Evolutionary conservation across 1,140 invertebrate species (phyloP), one percentile per base, ranked within the genome.

Genomic region (Sycobia sp.): DNA sequence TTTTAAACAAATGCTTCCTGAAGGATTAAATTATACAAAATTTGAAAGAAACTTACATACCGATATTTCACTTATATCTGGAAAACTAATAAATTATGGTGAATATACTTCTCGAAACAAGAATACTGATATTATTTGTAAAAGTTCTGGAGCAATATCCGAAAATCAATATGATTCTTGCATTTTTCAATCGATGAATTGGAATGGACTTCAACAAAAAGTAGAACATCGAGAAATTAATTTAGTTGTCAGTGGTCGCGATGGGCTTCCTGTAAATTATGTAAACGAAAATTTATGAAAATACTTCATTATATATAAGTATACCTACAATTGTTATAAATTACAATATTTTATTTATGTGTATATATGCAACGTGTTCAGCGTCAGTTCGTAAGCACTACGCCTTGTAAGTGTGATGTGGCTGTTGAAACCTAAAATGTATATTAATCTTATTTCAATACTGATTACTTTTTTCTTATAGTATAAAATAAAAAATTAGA

Each of bases 131-230:
- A 41, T 84, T 39, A 67, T 70, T 49, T 54, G 75, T 25, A 78
- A 76, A 74, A 65, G 55, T 38, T 68, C 71, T 57, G 79, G 77
- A 43, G 73, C 80, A 18, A 56, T 86, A 44, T 79, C 77, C 3
- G 82, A 81, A 64, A 79, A 84, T 75, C 69, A 77, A 85, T 62
- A 84, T 72, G 83, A 85, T 67, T 74, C 83, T 74, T 75, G 84
- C 78, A 83, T 85, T 66, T 82, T 91, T 10, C 77, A 85, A 59
- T 82, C 86, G 41, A 83, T 89, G 74, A 84, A 85, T 4, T 93
- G 90, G 90, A 86, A 85, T 68, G 91, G 91, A 3, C 77, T 92
- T 36, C 88, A 92, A 71, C 89, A 89, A 69, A 86, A 86, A 65
- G 73, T 91, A 57, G 90, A 89, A 0, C 76, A 88, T 71, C 87